Evolutionary conservation across 2,888 invertebrate species (phyloP).

Genomic region (Noctua comes): DNA sequence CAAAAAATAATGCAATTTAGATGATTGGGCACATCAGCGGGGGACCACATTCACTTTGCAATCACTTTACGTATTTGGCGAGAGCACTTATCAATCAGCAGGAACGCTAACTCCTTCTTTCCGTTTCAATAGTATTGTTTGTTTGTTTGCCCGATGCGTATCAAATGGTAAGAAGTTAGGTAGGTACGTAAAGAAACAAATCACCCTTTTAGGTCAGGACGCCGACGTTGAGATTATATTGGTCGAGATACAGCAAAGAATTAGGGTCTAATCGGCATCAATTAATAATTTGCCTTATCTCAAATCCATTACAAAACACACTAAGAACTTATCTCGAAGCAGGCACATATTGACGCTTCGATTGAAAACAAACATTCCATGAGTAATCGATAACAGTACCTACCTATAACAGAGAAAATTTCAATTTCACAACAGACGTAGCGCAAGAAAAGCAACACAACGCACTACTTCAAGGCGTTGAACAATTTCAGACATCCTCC

Average conservation of each 20-base stretch:
- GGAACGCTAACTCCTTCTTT: conserved; percentile 1
- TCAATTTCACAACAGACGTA: conserved; percentile 90
- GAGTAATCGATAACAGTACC: conserved; percentile 48
- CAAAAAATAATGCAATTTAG: neutral
- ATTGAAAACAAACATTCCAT: conserved; percentile 49
- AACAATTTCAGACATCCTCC: conserved; percentile 93
- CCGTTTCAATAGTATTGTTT: conserved; percentile 8
- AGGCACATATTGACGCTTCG: conserved; percentile 35
- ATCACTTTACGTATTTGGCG: conserved; percentile 12
- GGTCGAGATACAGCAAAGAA: conserved; percentile 2
- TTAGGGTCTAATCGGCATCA: conserved; percentile 3
- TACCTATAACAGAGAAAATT: conserved; percentile 54
- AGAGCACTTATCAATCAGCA: conserved; percentile 21
- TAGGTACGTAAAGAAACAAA: neutral
- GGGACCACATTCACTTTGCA: conserved; percentile 1
- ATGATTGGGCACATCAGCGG: neutral
- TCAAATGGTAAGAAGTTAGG: neutral
- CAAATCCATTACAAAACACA: conserved; percentile 37
- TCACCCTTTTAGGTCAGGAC: neutral
- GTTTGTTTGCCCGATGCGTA: neutral
- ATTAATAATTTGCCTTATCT: conserved; percentile 40
- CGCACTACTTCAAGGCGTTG: conserved; percentile 94
- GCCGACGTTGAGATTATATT: neutral
- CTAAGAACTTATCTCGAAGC: conserved; percentile 22
- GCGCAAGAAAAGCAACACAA: conserved; percentile 94